A percentile compares a stretch with the other conserved stretches of the same genome.
These are phyloP conservation scores for Rhyacophila brunnea DNA, from an alignment of 1,140 invertebrate genomes.

Conservation along the genomic window DNA sequence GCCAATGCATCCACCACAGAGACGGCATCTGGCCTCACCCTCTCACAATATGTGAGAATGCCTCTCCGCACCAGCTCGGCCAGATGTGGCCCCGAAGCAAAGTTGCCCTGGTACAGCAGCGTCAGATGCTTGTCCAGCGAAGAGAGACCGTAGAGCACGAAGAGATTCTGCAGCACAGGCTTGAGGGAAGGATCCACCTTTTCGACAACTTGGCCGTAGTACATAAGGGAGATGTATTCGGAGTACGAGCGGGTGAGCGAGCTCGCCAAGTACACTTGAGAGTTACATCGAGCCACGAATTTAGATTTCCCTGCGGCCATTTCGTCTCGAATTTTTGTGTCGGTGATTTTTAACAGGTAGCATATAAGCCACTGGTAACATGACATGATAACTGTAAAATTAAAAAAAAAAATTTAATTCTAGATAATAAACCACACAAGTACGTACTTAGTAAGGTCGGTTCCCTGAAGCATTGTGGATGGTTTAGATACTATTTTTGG, in stretches of 20 bases:
- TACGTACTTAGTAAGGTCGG: too few species aligned
- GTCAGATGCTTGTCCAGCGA: conserved; percentile 72
- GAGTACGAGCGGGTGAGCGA: conserved; percentile 76
- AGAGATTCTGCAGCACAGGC: conserved; percentile 63
- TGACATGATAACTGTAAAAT: conserved; percentile 65
- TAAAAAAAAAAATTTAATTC: conserved; percentile 10
- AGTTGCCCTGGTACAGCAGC: conserved; percentile 75
- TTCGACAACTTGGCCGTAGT: conserved; percentile 57
- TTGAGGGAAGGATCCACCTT: conserved; percentile 52
- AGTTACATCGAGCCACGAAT: conserved; percentile 76
- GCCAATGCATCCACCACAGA: conserved; percentile 70
- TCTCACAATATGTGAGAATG: conserved; percentile 62
- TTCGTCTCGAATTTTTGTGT: conserved; percentile 60
- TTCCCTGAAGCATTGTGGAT: too few species aligned
- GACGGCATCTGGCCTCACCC: conserved; percentile 71
- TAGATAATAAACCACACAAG: too few species aligned
- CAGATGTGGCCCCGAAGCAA: conserved; percentile 52
- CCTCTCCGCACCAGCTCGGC: conserved; percentile 52
- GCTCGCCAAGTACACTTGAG: conserved; percentile 78
- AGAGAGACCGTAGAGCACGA: conserved; percentile 70
- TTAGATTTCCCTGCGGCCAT: conserved; percentile 58
- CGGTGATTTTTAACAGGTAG: conserved; percentile 71
- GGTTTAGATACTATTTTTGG: too few species aligned
- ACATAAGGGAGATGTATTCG: conserved; percentile 63
- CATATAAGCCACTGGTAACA: conserved; percentile 84